These are phyloP conservation scores for Smutsia gigantea DNA, from an alignment of 2,797 vertebrate genomes.

Conservation along the genomic window DNA sequence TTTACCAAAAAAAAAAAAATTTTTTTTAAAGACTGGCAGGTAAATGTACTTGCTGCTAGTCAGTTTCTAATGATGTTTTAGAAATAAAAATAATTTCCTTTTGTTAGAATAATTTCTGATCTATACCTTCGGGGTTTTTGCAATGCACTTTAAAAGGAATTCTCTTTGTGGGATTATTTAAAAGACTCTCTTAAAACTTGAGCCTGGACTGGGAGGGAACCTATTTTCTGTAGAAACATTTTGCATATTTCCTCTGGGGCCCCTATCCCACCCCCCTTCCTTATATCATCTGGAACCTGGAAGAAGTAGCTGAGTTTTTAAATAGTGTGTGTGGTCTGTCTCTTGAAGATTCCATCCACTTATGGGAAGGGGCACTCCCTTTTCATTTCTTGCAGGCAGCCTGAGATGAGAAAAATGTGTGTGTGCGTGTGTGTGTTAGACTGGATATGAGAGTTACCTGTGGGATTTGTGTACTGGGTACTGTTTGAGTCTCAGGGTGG, in stretches of 20 bases:
- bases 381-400: slow-evolving; percentile 64
- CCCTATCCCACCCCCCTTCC: neutral
- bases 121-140: slow-evolving; percentile 52
- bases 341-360: slow-evolving; percentile 60
- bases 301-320: slow-evolving; percentile 58
- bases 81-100: slow-evolving; percentile 41
- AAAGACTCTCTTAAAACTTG: slow-evolving; percentile 13
- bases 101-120: slow-evolving; percentile 44
- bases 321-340: neutral
- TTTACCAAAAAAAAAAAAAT: too few relatives aligned
- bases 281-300: slow-evolving; percentile 5
- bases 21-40: neutral
- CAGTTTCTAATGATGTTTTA: neutral
- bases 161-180: slow-evolving; percentile 19
- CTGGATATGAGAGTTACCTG: slow-evolving; percentile 78
- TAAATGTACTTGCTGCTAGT: neutral
- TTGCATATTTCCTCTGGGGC: neutral
- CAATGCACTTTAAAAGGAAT: slow-evolving; percentile 41
- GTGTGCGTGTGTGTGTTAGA: slow-evolving; percentile 79
- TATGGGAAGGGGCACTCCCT: slow-evolving; percentile 70
- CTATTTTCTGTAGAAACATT: neutral
- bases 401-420: slow-evolving; percentile 73
- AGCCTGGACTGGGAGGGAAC: neutral
- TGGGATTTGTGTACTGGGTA: slow-evolving; percentile 80
- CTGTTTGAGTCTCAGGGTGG: slow-evolving; percentile 82